Conservation (phyloP, 2,888 invertebrate species). For the Bellardia bayeri region DNA sequence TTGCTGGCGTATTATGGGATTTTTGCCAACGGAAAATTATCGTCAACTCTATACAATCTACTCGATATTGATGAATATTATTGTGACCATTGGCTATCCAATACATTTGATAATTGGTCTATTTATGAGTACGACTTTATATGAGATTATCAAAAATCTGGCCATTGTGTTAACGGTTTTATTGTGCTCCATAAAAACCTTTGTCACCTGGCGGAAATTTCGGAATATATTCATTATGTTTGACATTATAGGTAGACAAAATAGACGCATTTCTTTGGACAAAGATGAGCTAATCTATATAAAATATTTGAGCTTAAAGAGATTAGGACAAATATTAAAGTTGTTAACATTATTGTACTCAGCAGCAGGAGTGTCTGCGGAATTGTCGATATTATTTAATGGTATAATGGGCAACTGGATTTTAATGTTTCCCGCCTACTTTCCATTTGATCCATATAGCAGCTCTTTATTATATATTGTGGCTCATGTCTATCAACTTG, state of each 20-base stretch:
- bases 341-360: not conserved
- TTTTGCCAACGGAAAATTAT: constrained; percentile 40
- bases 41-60: constrained; percentile 56
- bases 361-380: not conserved
- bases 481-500: constrained; percentile 71
- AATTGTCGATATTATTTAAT: constrained; percentile 38
- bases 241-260: constrained; percentile 54
- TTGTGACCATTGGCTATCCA: constrained; percentile 70
- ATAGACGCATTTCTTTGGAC: constrained; percentile 28
- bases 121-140: constrained; percentile 43
- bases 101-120: constrained; percentile 73
- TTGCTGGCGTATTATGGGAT: constrained; percentile 63
- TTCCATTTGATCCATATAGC: constrained; percentile 68
- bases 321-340: constrained; percentile 1
- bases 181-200: constrained; percentile 64
- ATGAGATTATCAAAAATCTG: constrained; percentile 70
- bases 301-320: constrained; percentile 14
- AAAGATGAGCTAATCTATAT: constrained; percentile 57
- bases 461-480: constrained; percentile 31
- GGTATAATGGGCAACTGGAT: constrained; percentile 62
- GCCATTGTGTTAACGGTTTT: constrained; percentile 62
- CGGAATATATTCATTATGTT: constrained; percentile 60
- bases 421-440: constrained; percentile 73
- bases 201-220: constrained; percentile 68
- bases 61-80: constrained; percentile 57